phyloP scores from a whole-genome alignment of 2,113 vertebrate species.

The Hylia prasina region DNA sequence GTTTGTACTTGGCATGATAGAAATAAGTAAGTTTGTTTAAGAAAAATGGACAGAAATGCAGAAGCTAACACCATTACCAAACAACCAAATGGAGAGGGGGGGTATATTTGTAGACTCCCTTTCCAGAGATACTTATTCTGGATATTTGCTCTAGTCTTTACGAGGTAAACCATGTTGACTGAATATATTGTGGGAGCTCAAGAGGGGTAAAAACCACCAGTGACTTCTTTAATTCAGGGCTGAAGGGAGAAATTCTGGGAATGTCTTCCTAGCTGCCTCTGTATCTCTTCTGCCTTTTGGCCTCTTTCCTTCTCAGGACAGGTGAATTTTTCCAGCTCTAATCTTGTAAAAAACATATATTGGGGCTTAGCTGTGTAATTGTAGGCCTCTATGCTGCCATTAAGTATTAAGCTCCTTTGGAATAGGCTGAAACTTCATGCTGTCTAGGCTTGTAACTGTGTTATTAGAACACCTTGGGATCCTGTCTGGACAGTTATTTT shows the following conservation, averaged over 20 bases:
- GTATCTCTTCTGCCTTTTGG: background rate
- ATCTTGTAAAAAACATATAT: background rate
- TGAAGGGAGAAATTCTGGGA: background rate
- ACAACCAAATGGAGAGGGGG: fast-evolving
- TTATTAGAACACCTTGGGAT: background rate
- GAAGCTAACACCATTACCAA: background rate
- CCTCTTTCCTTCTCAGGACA: background rate
- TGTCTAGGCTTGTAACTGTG: background rate
- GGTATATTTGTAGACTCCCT: background rate
- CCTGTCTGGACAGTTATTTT: background rate
- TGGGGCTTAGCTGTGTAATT: background rate
- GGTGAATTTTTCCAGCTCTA: background rate
- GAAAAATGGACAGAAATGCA: background rate
- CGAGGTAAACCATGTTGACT: background rate
- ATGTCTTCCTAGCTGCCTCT: background rate
- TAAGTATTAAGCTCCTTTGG: background rate
- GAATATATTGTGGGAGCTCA: background rate
- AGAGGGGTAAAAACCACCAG: fast-evolving
- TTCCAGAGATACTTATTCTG: background rate
- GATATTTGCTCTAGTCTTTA: background rate
- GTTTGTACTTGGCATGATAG: background rate
- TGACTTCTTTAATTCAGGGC: background rate
- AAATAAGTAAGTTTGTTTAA: background rate
- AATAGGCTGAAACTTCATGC: background rate
- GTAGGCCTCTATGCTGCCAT: background rate